Evolutionary conservation across 2,888 invertebrate species (phyloP), one percentile per base, ranked within the genome.

Genomic region (Netelia fuscicornis): DNA sequence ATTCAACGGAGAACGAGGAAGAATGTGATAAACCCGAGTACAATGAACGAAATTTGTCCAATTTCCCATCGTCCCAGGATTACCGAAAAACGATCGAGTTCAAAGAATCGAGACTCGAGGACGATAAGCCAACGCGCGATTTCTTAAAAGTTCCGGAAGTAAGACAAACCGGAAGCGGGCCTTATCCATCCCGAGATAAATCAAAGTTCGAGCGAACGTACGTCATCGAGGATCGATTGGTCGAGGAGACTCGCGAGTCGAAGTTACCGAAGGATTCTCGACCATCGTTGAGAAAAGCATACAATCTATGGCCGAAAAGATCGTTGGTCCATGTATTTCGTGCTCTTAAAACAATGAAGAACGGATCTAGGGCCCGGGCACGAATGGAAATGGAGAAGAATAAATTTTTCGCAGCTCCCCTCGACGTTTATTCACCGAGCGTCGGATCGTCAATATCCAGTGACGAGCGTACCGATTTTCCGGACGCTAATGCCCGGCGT

Each of bases 311-410:
- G 87, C 79, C 85, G 0, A 79, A 82, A 42, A 74, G 77, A 30
- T 85, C 87, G 30, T 58, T 87, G 9, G 25, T 85, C 11, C 74
- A 86, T 17, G 79, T 85, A 23, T 79, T 87, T n/a, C 83, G 68
- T 52, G 86, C 87, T 0, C 44, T 87, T n/a, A 85, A 83, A 54
- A 68, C 70, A 1, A 88, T 88, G 87, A 83, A 84, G 10, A 58
- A 30, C 37, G 79, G 76, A 20, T n/a, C 79, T 58, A 72, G 56
- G 23, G 67, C 62, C 6, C 77, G 68, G 11, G 79, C 83, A 13
- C 70, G 67, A 68, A 76, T 80, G 0, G 83, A 85, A n/a, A 76
- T 64, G 13, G 85, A 85, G 2, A 77, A 54, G 11, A 85, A 85
- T 68, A 52, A 25, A 30, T 85, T 83, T 23, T 81, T 85, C 25